A percentile compares a stretch with the other conserved stretches of the same genome.
Evolutionary conservation across 2,797 vertebrate species (phyloP).

Genomic region (Mico argentatus): DNA sequence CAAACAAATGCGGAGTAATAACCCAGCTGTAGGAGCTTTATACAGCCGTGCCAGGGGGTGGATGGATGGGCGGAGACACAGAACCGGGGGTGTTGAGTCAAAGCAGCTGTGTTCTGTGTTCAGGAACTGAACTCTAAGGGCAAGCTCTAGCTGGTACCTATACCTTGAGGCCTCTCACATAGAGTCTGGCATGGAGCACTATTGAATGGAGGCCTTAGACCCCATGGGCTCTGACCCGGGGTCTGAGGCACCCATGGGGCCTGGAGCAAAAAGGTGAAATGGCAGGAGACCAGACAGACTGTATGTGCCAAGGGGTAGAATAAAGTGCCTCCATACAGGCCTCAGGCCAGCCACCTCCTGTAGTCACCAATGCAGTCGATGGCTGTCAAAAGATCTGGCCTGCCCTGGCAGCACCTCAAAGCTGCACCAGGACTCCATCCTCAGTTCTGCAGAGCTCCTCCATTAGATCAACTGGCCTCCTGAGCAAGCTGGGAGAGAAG

Average conservation of each 20-base stretch:
- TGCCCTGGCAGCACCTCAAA: neutral
- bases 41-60: neutral
- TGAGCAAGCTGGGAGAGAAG: neutral
- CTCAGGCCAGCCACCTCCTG: neutral
- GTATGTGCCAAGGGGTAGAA: neutral
- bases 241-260: neutral
- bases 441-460: neutral
- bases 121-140: neutral
- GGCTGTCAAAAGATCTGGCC: neutral
- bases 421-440: neutral
- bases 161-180: neutral
- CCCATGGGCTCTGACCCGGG: neutral
- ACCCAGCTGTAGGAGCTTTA: neutral
- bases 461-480: neutral
- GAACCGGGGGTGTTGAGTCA: neutral
- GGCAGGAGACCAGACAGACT: neutral
- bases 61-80: neutral
- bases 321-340: neutral
- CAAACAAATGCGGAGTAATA: neutral
- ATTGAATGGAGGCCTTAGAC: neutral
- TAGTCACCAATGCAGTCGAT: neutral
- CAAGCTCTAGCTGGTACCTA: accelerated
- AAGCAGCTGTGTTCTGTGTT: neutral
- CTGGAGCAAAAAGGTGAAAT: neutral
- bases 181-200: neutral